phyloP scores from a whole-genome alignment of 2,888 invertebrate genomes.

The Latrodectus hesperus region DNA sequence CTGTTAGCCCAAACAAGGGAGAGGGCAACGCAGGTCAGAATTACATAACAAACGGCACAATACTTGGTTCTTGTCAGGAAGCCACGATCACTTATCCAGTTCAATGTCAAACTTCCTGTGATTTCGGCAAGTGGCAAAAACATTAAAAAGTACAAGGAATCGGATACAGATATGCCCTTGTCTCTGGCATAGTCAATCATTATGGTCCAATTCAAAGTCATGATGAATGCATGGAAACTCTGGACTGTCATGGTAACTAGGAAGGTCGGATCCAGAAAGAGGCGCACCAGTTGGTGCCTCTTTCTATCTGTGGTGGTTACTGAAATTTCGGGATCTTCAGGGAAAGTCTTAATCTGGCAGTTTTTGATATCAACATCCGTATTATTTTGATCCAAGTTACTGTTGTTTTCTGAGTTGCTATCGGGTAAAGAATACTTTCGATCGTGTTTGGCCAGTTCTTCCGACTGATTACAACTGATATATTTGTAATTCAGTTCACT shows the following conservation, averaged over 20 bases:
- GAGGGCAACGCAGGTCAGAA: not conserved
- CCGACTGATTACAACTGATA: too few species aligned
- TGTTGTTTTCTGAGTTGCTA: too few species aligned
- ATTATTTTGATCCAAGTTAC: too few species aligned
- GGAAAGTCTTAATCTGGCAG: too few species aligned
- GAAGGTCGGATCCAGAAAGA: not conserved
- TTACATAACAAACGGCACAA: not conserved
- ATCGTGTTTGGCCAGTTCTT: too few species aligned
- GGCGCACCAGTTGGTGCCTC: not conserved
- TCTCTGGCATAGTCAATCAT: conserved; percentile 9
- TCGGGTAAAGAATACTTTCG: too few species aligned
- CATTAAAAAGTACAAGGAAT: not conserved
- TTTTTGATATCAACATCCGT: too few species aligned
- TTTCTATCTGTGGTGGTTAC: too few species aligned
- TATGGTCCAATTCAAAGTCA: not conserved
- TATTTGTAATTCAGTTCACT: too few species aligned
- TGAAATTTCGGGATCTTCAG: too few species aligned
- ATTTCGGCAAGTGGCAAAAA: not conserved
- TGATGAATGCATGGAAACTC: not conserved
- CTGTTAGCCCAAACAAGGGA: not conserved
- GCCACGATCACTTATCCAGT: not conserved
- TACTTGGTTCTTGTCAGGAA: not conserved
- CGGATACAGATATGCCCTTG: not conserved
- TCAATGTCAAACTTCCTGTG: not conserved
- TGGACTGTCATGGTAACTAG: not conserved